Conservation (phyloP, 1,140 invertebrate species). For the Drosophila hydei region DNA sequence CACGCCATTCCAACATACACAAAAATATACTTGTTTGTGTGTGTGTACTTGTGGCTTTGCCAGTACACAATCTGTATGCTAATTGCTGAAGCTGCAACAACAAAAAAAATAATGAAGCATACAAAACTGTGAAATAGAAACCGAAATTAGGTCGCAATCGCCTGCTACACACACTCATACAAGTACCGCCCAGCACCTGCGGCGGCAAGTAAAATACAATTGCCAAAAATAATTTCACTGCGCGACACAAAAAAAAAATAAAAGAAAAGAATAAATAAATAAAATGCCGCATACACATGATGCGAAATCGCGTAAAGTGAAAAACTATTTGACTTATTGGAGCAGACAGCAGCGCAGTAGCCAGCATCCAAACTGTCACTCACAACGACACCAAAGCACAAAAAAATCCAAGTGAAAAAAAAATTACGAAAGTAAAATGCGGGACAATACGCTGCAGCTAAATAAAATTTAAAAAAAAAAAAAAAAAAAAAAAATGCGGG, state of each 20-base stretch:
- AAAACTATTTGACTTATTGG: slow-evolving; percentile 80
- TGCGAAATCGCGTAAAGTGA: slow-evolving; percentile 64
- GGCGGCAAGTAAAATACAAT: slow-evolving; percentile 56
- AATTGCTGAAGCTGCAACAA: slow-evolving; percentile 33
- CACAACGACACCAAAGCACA: slow-evolving; percentile 11
- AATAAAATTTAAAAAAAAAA: background rate
- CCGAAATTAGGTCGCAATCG: slow-evolving; percentile 68
- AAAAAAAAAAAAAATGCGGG: slow-evolving; percentile 1
- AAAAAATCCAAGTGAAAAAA: slow-evolving; percentile 2
- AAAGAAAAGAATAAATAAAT: slow-evolving; percentile 39
- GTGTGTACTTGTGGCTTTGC: slow-evolving; percentile 4
- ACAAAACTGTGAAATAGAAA: slow-evolving; percentile 44
- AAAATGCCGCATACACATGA: slow-evolving; percentile 31
- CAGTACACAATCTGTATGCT: slow-evolving; percentile 33
- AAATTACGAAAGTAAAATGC: slow-evolving; percentile 1
- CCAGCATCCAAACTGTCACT: slow-evolving; percentile 32
- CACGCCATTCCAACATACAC: slow-evolving; percentile 21
- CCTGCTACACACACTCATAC: background rate
- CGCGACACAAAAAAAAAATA: slow-evolving; percentile 51
- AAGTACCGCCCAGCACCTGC: slow-evolving; percentile 13
- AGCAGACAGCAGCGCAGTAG: slow-evolving; percentile 61
- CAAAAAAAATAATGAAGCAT: slow-evolving; percentile 25
- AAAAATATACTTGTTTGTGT: background rate
- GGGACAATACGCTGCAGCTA: no score
- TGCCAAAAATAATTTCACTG: slow-evolving; percentile 77